Base-by-base conservation (phyloP, 1,140 invertebrate genomes). In the Lepidotrigona ventralis region DNA sequence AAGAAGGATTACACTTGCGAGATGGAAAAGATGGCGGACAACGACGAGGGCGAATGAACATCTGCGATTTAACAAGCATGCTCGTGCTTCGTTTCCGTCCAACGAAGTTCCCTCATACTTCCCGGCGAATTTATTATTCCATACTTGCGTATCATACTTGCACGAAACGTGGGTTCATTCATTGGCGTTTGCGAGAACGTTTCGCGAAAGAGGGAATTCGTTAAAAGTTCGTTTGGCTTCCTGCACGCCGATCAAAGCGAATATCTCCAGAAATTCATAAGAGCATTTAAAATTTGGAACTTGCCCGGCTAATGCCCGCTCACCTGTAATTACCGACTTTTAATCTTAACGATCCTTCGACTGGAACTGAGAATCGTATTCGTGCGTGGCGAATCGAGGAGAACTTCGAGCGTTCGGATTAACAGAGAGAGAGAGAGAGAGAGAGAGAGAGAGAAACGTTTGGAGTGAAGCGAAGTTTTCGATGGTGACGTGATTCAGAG, bases 181-280 rank as follows among this genome's bases (percentile, higher is more conserved):
- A 46, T 46, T 9, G 39, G 39, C 39, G 39, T 39, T 39, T 39
- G 39, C 39, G 39, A 39, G 39, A 39, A 39, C 39, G 39, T 39
- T 39, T 39, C 4, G 39, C 39, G 39, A 0, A 46, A 46, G 39
- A 46, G 39, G 12, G 3, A 60, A n/a, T n/a, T 46, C 39, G 39
- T 76, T 81, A 76, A 76, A 76, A 58, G 51, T 51, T 81, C n/a
- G 51, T 6, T 9, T n/a, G 33, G 26, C 76, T 68, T 81, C 46
- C 53, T 58, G 60, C 17, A 60, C 17, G 29, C 1, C 9, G 60
- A 81, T 81, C 60, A 75, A 81, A 81, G 53, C 9, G 19, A 51
- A 29, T 17, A 68, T 56, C 39, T n/a, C 23, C 56, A 8, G 12
- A 56, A 54, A 74, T 56, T 29, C 4, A 12, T 17, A 29, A 29